phyloP scores from a whole-genome alignment of 2,113 vertebrate genomes.

The Oncorhynchus kisutch region DNA sequence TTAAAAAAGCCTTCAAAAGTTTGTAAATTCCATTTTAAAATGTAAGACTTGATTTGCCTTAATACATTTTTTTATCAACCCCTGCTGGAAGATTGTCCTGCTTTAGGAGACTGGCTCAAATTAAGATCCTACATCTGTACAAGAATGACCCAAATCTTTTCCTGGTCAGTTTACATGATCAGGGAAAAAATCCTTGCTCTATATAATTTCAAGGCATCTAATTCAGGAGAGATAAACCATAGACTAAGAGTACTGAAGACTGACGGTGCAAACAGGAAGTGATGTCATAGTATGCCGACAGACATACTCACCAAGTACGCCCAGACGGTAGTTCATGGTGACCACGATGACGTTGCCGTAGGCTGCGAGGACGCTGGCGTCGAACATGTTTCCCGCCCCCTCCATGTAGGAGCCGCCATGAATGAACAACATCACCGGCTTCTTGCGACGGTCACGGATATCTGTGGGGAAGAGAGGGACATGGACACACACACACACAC shows the following conservation, averaged over 20 bases:
- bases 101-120: too few species aligned
- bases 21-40: too few species aligned
- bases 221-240: background rate
- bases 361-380: slow-evolving; percentile 86
- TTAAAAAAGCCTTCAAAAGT: too few species aligned
- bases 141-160: too few species aligned
- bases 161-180: too few species aligned
- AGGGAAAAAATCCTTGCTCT: too few species aligned
- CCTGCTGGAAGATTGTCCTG: too few species aligned
- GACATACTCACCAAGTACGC: slow-evolving; percentile 83
- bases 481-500: too few species aligned
- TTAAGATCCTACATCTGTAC: too few species aligned
- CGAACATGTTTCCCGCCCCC: slow-evolving; percentile 90
- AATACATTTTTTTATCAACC: too few species aligned
- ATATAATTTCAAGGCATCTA: too few species aligned
- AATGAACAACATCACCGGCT: slow-evolving; percentile 91
- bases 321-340: slow-evolving; percentile 92
- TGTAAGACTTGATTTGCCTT: too few species aligned
- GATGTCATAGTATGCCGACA: background rate
- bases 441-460: slow-evolving; percentile 89
- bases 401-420: slow-evolving; percentile 93
- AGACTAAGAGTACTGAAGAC: background rate
- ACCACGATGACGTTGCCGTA: slow-evolving; percentile 92
- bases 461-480: slow-evolving; percentile 66
- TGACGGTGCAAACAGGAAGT: background rate